phyloP scores from a whole-genome alignment of 2,113 vertebrate genomes.

The Tragelaphus imberbis region DNA sequence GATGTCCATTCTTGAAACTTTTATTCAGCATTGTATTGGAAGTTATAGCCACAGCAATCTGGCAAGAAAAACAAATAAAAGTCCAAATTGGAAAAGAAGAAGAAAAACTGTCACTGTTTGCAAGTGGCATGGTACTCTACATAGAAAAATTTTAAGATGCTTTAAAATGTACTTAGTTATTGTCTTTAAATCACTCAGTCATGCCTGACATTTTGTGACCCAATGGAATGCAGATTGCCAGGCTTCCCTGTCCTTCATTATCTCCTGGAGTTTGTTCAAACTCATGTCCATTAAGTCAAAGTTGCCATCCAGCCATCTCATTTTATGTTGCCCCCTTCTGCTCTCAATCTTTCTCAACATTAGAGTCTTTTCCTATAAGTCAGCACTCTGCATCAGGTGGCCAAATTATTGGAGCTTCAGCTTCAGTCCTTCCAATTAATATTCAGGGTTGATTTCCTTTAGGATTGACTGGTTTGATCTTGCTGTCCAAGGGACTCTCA shows the following conservation, averaged over 20 bases:
- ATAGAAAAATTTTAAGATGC: not conserved
- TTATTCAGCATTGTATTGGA: not conserved
- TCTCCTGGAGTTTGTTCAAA: not conserved
- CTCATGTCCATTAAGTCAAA: not conserved
- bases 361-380: not conserved
- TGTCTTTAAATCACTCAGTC: not conserved
- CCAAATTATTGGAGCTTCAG: not conserved
- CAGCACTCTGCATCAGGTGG: not conserved
- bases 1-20: no score
- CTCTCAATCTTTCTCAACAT: not conserved
- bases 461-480: not conserved
- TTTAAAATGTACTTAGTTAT: not conserved
- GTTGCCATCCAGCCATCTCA: not conserved
- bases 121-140: not conserved
- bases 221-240: not conserved
- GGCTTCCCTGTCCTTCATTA: not conserved
- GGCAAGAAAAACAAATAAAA: not conserved
- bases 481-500: not conserved
- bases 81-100: not conserved
- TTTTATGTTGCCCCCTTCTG: not conserved
- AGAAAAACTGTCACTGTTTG: not conserved
- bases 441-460: not conserved
- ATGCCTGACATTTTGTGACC: rapidly evolving
- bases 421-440: not conserved
- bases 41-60: not conserved